phyloP scores from a whole-genome alignment of 2,113 vertebrate genomes.

The Psettodes erumei region DNA sequence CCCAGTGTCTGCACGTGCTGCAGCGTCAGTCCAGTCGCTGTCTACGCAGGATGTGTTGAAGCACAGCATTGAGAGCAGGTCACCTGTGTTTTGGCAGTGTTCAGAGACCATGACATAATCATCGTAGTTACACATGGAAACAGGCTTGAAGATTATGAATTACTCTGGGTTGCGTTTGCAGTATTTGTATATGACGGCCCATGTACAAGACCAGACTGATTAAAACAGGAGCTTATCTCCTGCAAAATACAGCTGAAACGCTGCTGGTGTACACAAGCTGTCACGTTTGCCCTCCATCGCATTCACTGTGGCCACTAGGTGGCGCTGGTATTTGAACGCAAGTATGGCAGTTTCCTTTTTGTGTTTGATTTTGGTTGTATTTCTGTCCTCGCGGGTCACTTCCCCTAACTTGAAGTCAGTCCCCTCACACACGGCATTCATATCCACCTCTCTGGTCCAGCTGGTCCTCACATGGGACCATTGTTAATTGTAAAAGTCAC shows the following conservation, averaged over 20 bases:
- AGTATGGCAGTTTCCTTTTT: neutral
- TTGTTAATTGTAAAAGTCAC: constrained; percentile 50
- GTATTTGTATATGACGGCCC: too few relatives aligned
- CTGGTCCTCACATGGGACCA: constrained; percentile 32
- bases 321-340: neutral
- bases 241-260: too few relatives aligned
- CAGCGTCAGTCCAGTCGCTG: neutral
- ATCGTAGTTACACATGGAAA: neutral
- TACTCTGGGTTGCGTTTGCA: neutral
- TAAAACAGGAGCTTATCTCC: too few relatives aligned
- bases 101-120: neutral
- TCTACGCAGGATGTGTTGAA: neutral
- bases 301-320: too few relatives aligned
- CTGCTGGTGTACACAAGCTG: too few relatives aligned
- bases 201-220: too few relatives aligned
- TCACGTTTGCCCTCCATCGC: too few relatives aligned
- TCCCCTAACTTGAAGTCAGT: constrained; percentile 27
- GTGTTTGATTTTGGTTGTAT: neutral
- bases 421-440: neutral
- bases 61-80: neutral
- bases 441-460: constrained; percentile 5
- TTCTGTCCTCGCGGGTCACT: constrained; percentile 19
- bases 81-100: neutral
- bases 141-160: neutral
- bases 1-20: neutral